Evolutionary conservation across 2,113 vertebrate genomes (phyloP).

Genomic region (Phycodurus eques): DNA sequence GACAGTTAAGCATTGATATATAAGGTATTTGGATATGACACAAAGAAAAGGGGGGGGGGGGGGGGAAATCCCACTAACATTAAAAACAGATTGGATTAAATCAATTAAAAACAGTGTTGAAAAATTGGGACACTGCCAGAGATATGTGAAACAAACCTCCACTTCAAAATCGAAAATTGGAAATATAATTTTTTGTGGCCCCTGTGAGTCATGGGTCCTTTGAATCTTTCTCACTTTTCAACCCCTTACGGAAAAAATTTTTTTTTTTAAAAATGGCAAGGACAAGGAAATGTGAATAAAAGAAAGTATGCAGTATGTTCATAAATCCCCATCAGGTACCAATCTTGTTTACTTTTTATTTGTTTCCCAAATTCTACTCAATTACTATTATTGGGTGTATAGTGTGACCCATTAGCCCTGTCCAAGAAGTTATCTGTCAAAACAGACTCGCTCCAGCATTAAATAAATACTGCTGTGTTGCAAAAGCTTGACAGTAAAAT

Average conservation of each 20-base stretch:
- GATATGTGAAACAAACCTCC: not conserved
- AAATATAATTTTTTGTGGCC: too few relatives aligned
- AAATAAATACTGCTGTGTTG: conserved; percentile 58
- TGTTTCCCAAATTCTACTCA: conserved; percentile 42
- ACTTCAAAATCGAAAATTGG: too few relatives aligned
- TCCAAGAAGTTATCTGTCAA: conserved; percentile 50
- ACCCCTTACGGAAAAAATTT: not conserved
- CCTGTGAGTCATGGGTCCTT: not conserved
- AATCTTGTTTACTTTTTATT: conserved; percentile 42
- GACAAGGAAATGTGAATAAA: not conserved
- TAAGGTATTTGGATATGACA: conserved; percentile 28
- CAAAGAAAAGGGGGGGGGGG: not conserved
- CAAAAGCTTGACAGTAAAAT: not conserved
- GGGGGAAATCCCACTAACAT: conserved; percentile 28
- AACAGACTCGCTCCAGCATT: conserved; percentile 43
- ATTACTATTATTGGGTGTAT: conserved; percentile 22
- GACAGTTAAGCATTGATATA: conserved; percentile 41
- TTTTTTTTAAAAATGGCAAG: conserved; percentile 21
- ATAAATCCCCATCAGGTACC: conserved; percentile 45
- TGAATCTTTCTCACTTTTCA: not conserved
- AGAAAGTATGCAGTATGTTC: not conserved
- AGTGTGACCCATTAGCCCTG: conserved; percentile 44
- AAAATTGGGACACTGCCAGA: not conserved
- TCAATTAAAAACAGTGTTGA: not conserved
- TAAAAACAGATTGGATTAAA: conserved; percentile 40